Conservation (phyloP, 2,797 vertebrate species). For the Melanogrammus aeglefinus region DNA sequence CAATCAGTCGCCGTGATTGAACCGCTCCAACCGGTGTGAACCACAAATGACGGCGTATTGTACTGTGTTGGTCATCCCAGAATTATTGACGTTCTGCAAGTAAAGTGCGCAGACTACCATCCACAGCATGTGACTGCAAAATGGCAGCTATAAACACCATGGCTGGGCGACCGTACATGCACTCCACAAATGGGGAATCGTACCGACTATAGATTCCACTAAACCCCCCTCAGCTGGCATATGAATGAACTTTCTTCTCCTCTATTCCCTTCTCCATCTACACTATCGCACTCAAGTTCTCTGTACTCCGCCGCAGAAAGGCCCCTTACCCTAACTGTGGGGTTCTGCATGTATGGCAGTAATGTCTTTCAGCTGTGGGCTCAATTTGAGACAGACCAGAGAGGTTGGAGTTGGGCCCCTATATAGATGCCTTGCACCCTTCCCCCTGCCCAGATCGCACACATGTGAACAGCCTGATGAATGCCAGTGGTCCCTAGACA, state of each 20-base stretch:
- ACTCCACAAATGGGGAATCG: background rate
- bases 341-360: conserved; percentile 26
- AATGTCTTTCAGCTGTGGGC: conserved; percentile 55
- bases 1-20: too few species aligned
- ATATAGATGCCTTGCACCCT: background rate
- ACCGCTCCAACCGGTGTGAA: too few species aligned
- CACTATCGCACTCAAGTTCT: background rate
- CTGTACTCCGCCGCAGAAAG: background rate
- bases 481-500: background rate
- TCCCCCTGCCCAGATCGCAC: background rate
- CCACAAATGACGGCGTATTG: too few species aligned
- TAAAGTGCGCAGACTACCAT: too few species aligned
- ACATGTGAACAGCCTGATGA: background rate
- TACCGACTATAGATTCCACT: background rate
- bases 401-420: background rate
- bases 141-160: too few species aligned
- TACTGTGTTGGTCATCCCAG: too few species aligned
- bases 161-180: too few species aligned
- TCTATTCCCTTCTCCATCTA: background rate
- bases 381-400: conserved; percentile 36
- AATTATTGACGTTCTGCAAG: too few species aligned
- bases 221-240: background rate
- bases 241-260: background rate
- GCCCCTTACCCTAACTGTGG: background rate
- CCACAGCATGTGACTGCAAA: too few species aligned